phyloP scores from a whole-genome alignment of 1,140 invertebrate species.

The Ceratosolen fusciceps region DNA sequence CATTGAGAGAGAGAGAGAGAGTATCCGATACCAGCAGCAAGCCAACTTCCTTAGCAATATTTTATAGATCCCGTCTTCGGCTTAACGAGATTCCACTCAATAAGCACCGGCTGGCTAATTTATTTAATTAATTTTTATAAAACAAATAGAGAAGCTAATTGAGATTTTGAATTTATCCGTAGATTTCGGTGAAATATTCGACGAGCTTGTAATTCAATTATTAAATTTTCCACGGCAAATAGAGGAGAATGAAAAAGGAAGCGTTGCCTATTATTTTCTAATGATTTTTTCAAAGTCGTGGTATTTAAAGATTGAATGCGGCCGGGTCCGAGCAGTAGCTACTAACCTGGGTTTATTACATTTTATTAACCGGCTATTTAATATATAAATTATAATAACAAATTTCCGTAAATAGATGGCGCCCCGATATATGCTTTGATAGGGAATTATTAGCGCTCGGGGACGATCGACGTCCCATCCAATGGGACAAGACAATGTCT shows the following conservation, averaged over 20 bases:
- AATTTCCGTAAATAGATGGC: background rate
- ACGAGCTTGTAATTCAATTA: background rate
- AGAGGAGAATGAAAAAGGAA: too few relatives aligned
- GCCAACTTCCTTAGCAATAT: background rate
- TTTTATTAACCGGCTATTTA: background rate
- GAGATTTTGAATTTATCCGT: background rate
- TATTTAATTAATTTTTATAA: background rate
- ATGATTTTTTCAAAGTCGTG: background rate
- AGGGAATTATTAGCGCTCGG: background rate
- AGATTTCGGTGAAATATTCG: background rate
- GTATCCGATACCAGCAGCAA: background rate
- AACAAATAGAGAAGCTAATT: background rate
- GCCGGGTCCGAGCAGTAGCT: background rate
- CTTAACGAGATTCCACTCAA: background rate
- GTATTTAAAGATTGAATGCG: background rate
- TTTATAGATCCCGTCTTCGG: background rate
- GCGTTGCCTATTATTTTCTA: background rate
- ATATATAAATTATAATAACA: background rate
- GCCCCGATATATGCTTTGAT: background rate
- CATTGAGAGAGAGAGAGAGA: too few relatives aligned
- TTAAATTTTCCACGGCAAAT: background rate
- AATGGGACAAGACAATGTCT: too few relatives aligned
- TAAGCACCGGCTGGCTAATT: slow-evolving; percentile 7
- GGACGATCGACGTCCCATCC: background rate
- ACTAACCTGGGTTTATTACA: background rate